Conservation (phyloP, 2,113 vertebrate species). For the Dipodomys spectabilis region DNA sequence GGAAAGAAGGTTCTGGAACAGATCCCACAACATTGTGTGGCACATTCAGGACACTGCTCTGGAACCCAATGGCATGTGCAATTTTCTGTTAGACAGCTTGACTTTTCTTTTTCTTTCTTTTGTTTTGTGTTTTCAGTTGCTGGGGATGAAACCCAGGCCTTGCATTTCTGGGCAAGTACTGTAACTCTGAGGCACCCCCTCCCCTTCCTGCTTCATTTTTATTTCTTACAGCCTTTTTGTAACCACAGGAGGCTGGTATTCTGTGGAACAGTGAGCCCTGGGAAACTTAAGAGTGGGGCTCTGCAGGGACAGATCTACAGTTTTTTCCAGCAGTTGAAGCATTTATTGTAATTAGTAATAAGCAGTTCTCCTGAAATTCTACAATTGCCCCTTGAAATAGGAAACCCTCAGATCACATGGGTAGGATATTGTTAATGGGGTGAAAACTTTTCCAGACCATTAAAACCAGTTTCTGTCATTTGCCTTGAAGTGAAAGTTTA, state of each 20-base stretch:
- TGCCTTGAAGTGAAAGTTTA: slow-evolving; percentile 68
- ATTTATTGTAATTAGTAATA: slow-evolving; percentile 19
- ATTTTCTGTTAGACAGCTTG: background rate
- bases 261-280: background rate
- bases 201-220: no score
- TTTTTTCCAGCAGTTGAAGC: slow-evolving; percentile 7
- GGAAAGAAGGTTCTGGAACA: slow-evolving; percentile 1
- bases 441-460: slow-evolving; percentile 62
- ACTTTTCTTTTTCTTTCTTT: no score
- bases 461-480: slow-evolving; percentile 65
- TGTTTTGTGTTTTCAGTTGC: no score
- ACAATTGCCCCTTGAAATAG: slow-evolving; percentile 52
- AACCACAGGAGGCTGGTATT: background rate
- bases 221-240: background rate
- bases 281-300: background rate
- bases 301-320: background rate
- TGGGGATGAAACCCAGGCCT: no score
- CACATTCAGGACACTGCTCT: background rate
- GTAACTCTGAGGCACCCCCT: no score
- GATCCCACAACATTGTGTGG: background rate
- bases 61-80: background rate
- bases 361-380: slow-evolving; percentile 46
- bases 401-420: slow-evolving; percentile 47
- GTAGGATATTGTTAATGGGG: slow-evolving; percentile 35
- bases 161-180: no score